Percentiles rank a stretch among this genome's conserved stretches.
Conservation (phyloP, 2,888 invertebrate species). For the Calliscelio sp. region DNA sequence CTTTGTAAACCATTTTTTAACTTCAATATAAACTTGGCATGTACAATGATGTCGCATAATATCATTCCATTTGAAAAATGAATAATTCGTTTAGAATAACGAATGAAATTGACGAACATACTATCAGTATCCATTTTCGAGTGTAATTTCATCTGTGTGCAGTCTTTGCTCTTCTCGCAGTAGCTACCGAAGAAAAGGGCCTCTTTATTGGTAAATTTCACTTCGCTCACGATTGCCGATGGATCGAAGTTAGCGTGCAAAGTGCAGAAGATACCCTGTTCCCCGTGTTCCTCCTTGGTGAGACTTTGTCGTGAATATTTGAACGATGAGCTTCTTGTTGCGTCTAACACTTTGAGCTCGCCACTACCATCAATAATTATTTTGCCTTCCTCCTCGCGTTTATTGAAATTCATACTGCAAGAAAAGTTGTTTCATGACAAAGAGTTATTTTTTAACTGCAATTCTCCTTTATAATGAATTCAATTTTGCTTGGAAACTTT, state of each 20-base stretch:
- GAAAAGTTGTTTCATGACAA: no score
- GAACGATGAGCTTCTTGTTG: constrained; percentile 90
- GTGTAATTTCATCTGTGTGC: constrained; percentile 91
- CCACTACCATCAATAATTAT: constrained; percentile 92
- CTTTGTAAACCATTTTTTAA: no score
- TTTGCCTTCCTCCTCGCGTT: constrained; percentile 89
- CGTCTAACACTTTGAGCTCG: constrained; percentile 90
- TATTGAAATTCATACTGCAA: constrained; percentile 90
- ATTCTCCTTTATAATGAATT: no score
- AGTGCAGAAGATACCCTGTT: constrained; percentile 89
- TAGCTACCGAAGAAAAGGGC: constrained; percentile 90
- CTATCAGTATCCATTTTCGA: constrained; percentile 85
- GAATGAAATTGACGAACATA: constrained; percentile 72
- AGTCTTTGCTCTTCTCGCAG: constrained; percentile 93
- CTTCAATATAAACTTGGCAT: no score
- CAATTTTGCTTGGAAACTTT: no score
- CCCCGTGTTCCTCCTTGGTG: constrained; percentile 88
- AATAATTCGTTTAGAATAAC: no score
- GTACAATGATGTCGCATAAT: no score
- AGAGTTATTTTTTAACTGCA: no score
- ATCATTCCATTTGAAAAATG: no score
- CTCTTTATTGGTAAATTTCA: constrained; percentile 91
- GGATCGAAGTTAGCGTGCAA: constrained; percentile 90
- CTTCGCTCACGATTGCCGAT: constrained; percentile 90
- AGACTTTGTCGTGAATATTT: constrained; percentile 90